Percentiles rank a stretch among this genome's conserved stretches.
phyloP scores from a whole-genome alignment of 2,888 invertebrate genomes.

The Microdon myrmicae region DNA sequence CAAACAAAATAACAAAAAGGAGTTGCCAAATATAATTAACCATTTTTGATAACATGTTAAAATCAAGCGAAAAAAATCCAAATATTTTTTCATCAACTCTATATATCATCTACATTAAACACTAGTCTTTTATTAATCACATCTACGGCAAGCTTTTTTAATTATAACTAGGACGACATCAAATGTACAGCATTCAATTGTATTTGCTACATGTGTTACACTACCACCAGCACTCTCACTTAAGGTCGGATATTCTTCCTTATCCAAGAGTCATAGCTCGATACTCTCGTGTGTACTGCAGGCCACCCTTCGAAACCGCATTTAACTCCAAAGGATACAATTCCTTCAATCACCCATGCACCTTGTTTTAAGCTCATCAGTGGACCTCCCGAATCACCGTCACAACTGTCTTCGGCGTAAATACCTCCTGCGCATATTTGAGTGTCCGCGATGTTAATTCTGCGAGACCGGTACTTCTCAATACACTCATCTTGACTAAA shows the following conservation, averaged over 20 bases:
- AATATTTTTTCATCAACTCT: background rate
- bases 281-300: constrained; percentile 75
- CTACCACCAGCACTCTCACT: constrained; percentile 56
- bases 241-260: constrained; percentile 30
- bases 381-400: constrained; percentile 82
- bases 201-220: too few species aligned
- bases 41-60: constrained; percentile 1
- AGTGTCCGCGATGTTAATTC: constrained; percentile 57
- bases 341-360: constrained; percentile 72
- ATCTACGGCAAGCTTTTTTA: too few species aligned
- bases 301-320: constrained; percentile 74
- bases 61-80: background rate
- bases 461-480: constrained; percentile 57
- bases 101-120: too few species aligned
- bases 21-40: constrained; percentile 15
- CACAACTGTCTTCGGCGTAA: constrained; percentile 76
- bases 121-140: too few species aligned
- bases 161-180: too few species aligned
- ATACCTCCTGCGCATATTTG: constrained; percentile 79
- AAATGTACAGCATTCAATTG: too few species aligned
- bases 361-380: constrained; percentile 71
- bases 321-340: constrained; percentile 76
- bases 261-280: constrained; percentile 70
- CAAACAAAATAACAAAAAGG: constrained; percentile 1
- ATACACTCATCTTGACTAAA: constrained; percentile 68